Evolutionary conservation across 2,888 invertebrate species (phyloP).

Genomic region (Luperina testacea): DNA sequence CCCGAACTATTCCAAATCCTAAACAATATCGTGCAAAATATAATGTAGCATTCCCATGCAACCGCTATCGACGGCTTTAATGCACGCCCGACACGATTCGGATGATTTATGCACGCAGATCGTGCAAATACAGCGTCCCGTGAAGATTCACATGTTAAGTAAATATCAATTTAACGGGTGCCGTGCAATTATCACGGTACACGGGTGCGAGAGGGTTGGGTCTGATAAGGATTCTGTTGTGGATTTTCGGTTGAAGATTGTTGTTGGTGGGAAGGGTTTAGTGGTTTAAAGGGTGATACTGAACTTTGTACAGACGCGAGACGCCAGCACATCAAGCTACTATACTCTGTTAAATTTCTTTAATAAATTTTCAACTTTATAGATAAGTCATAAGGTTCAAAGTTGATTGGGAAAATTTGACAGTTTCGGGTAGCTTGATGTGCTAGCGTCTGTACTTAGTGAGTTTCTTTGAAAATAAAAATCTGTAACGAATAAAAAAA

Average conservation of each 20-base stretch:
- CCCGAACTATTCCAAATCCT: slow-evolving; percentile 37
- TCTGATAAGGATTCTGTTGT: slow-evolving; percentile 11
- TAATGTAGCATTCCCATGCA: slow-evolving; percentile 52
- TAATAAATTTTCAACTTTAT: too few relatives aligned
- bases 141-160: slow-evolving; percentile 50
- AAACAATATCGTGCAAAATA: slow-evolving; percentile 47
- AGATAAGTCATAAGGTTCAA: too few relatives aligned
- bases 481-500: too few relatives aligned
- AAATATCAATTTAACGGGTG: slow-evolving; percentile 47
- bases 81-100: slow-evolving; percentile 53
- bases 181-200: slow-evolving; percentile 37
- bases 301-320: not conserved
- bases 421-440: too few relatives aligned
- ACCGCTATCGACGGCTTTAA: slow-evolving; percentile 54
- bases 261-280: not conserved
- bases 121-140: slow-evolving; percentile 48
- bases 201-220: not conserved
- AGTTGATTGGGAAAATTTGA: too few relatives aligned
- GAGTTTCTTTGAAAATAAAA: too few relatives aligned
- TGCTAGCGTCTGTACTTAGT: too few relatives aligned
- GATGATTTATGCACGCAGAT: slow-evolving; percentile 54
- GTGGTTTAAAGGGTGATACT: not conserved
- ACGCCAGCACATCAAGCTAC: too few relatives aligned
- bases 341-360: too few relatives aligned
- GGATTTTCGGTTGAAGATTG: not conserved